Evolutionary conservation across 2,888 invertebrate species (phyloP), one percentile per base, ranked within the genome.

Genomic region (Thereva nobilitata): DNA sequence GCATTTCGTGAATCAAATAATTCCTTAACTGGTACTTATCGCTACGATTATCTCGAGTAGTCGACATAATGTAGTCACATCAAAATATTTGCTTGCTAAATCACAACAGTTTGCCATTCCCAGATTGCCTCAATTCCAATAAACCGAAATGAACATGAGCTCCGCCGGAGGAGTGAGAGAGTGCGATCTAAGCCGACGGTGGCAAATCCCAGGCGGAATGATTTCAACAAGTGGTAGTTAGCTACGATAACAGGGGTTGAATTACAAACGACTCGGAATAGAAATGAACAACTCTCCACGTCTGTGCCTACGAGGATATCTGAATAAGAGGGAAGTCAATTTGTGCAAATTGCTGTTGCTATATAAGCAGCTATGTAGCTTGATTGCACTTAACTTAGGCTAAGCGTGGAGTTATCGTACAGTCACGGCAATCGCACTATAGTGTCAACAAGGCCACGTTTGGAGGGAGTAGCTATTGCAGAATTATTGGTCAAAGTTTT

Each of bases 151-250:
- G 49, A 61, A 40, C 61, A 40, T 49, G 49, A 50, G 50, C 35
- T 40, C 40, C 40, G 50, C 34, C 38, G 12, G 45, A 40, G 34
- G 23, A 47, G 5, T 12, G 9, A 42, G 64, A 35, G 23, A 47
- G 10, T 40, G 40, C 47, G 53, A 63, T 40, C 55, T 37, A 9
- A 50, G 52, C 37, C 64, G 59, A 38, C 59, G 47, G 44, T 55
- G 57, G 53, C 40, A 63, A 50, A 66, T 68, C 68, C 68, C 68
- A 66, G 38, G 66, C 54, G 65, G 42, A 57, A 35, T 38, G 49
- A 38, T 52, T 52, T 66, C 68, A 68, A 68, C 68, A 68, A 68
- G 68, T 68, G 68, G 68, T 64, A 66, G 63, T 68, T 66, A 68
- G 67, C 66, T 67, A 55, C 63, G 23, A 64, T 64, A 67, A 49